Conservation (phyloP, 2,888 invertebrate genomes). For the Sinelater perroti region DNA sequence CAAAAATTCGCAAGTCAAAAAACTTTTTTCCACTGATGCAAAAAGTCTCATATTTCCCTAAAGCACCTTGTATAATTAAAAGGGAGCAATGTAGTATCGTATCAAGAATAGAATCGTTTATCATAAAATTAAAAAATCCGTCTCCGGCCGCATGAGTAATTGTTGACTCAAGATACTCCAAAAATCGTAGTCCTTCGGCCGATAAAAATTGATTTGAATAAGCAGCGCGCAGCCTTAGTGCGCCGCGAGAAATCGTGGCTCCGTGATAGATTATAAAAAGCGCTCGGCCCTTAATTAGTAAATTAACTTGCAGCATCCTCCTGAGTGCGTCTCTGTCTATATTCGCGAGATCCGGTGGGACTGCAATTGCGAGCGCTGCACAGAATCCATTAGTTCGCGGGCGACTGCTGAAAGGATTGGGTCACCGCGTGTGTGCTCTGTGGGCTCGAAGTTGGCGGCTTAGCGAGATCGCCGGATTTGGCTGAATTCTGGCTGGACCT, state of each 20-base stretch:
- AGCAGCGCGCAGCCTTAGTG: neutral
- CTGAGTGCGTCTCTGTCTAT: slow-evolving; percentile 42
- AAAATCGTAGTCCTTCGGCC: no score
- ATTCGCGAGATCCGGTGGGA: slow-evolving; percentile 45
- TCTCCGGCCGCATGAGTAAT: no score
- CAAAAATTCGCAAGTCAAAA: no score
- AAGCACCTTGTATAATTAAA: no score
- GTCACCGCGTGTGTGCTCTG: slow-evolving; percentile 37
- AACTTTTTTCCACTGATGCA: no score
- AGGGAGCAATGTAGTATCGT: no score
- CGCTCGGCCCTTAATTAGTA: slow-evolving; percentile 33
- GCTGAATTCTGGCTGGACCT: slow-evolving; percentile 24
- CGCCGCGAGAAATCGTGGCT: slow-evolving; percentile 14
- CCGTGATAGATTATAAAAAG: slow-evolving; percentile 33
- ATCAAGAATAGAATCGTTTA: no score
- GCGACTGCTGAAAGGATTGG: slow-evolving; percentile 39
- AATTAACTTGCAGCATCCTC: slow-evolving; percentile 41
- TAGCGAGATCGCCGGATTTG: slow-evolving; percentile 14
- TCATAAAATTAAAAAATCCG: no score
- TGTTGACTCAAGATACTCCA: no score
- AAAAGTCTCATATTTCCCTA: no score
- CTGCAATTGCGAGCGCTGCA: slow-evolving; percentile 43
- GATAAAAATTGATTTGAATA: neutral
- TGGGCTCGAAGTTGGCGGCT: slow-evolving; percentile 21
- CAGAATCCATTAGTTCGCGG: slow-evolving; percentile 44